These are phyloP conservation scores for Channa argus DNA, from an alignment of 2,113 vertebrate species.

Conservation along the genomic window DNA sequence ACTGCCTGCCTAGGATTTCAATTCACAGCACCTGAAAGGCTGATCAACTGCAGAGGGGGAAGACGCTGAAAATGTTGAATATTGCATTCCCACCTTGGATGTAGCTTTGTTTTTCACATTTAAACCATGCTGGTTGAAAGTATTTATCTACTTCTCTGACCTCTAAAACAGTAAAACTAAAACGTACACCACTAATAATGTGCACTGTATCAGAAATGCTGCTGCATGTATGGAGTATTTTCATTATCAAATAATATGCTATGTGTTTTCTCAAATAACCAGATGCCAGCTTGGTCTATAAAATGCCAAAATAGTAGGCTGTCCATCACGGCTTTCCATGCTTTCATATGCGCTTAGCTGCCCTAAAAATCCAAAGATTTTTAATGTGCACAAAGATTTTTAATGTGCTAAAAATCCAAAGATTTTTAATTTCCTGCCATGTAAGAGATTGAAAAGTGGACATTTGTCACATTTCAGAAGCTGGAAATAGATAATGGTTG, in stretches of 20 bases:
- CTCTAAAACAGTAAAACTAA: too few species aligned
- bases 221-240: neutral
- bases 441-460: too few species aligned
- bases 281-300: neutral
- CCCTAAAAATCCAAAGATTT: too few species aligned
- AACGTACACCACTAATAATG: neutral
- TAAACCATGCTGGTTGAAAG: too few species aligned
- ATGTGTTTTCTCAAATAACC: neutral
- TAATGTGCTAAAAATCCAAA: too few species aligned
- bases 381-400: too few species aligned
- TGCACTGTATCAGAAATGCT: neutral
- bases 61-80: slow-evolving; percentile 49
- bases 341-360: too few species aligned
- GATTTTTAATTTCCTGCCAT: too few species aligned
- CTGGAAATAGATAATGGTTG: neutral
- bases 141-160: too few species aligned
- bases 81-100: slow-evolving; percentile 11
- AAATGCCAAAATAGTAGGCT: neutral
- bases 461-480: neutral
- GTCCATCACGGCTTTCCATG: too few species aligned
- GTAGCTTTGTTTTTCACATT: slow-evolving; percentile 1
- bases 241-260: neutral
- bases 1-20: slow-evolving; percentile 59
- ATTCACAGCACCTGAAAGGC: slow-evolving; percentile 62
- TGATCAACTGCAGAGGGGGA: slow-evolving; percentile 59